Percentiles rank a stretch among this genome's conserved stretches.
Conservation (phyloP, 2,888 invertebrate genomes). For the Fissipunctia ypsillon region DNA sequence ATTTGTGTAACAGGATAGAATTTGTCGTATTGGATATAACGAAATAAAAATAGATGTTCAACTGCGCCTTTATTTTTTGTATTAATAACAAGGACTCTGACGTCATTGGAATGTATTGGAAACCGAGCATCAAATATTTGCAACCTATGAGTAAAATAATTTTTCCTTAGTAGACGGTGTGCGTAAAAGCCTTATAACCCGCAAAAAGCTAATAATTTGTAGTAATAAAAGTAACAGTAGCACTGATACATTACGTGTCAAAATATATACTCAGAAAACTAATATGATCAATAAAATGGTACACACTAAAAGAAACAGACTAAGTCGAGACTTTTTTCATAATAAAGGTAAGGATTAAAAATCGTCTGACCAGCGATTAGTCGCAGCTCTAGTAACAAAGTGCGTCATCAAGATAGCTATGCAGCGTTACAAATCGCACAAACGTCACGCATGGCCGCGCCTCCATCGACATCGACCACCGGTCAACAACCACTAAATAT, state of each 20-base stretch:
- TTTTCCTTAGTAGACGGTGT: not conserved
- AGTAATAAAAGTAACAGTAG: not conserved
- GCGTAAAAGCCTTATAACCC: not conserved
- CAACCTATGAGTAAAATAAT: not conserved
- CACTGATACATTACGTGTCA: not conserved
- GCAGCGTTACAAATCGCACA: conserved; percentile 56
- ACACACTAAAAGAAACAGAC: not conserved
- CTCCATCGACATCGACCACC: conserved; percentile 28
- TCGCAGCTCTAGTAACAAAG: conserved; percentile 2
- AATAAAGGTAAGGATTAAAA: not conserved
- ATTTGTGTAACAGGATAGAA: conserved; percentile 11
- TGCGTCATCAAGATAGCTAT: conserved; percentile 46
- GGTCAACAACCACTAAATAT: conserved; percentile 55
- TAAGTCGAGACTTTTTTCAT: not conserved
- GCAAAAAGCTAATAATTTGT: not conserved
- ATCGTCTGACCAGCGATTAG: conserved; percentile 4
- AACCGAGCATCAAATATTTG: conserved; percentile 6
- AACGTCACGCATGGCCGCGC: conserved; percentile 58
- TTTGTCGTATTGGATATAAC: not conserved
- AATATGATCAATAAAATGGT: not conserved
- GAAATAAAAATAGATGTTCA: conserved; percentile 10
- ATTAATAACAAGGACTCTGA: not conserved
- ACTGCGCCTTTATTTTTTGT: conserved; percentile 1
- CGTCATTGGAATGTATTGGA: conserved; percentile 7
- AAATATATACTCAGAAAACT: not conserved